These are phyloP conservation scores for Mobula birostris DNA, from an alignment of 2,113 vertebrate genomes.

Conservation along the genomic window DNA sequence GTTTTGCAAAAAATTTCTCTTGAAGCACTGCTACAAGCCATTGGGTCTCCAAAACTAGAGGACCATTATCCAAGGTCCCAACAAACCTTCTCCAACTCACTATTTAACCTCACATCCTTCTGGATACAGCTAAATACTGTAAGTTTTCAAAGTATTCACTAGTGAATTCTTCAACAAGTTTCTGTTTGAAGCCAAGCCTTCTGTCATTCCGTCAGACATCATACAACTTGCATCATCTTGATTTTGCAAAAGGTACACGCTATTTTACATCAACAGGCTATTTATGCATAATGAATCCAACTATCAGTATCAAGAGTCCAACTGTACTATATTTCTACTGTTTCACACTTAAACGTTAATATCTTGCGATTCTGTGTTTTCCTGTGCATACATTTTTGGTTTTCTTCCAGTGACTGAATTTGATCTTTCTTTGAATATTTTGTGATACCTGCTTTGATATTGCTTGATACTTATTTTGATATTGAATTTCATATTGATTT, in stretches of 20 bases:
- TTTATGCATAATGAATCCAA: neutral
- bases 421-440: neutral
- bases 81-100: neutral
- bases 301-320: neutral
- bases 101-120: neutral
- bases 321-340: neutral
- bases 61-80: neutral
- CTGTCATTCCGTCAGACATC: neutral
- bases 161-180: neutral
- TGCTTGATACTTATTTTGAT: no score
- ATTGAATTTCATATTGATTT: no score
- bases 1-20: neutral
- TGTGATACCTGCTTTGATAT: neutral
- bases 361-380: neutral
- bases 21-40: neutral
- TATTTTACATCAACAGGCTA: neutral
- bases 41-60: neutral
- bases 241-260: neutral
- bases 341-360: neutral
- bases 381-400: neutral
- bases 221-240: neutral
- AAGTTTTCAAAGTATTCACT: conserved; percentile 24
- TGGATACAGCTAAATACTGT: conserved; percentile 1
- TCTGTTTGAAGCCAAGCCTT: neutral
- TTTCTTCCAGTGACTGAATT: neutral